These are phyloP conservation scores for Spondyliosoma cantharus DNA, from an alignment of 2,797 vertebrate species.

Conservation along the genomic window DNA sequence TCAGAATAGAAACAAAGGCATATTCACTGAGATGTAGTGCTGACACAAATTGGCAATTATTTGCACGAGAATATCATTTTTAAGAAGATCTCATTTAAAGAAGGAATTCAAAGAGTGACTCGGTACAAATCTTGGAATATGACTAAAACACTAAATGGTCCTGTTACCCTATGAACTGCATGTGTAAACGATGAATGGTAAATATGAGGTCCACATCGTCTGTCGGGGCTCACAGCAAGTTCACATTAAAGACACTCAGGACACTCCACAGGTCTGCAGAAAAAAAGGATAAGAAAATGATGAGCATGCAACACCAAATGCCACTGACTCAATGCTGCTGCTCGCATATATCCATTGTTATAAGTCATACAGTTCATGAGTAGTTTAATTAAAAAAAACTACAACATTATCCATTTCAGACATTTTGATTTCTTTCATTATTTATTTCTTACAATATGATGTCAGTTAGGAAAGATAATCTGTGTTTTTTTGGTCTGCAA, in stretches of 20 bases:
- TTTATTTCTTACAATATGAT: not conserved
- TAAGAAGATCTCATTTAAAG: not conserved
- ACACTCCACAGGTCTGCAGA: not conserved
- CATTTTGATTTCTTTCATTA: not conserved
- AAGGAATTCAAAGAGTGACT: not conserved
- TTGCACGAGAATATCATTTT: slow-evolving; percentile 2
- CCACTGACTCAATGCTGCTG: not conserved
- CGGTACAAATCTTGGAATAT: not conserved
- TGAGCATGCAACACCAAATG: not conserved
- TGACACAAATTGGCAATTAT: not conserved
- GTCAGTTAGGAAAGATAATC: not conserved
- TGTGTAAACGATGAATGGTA: not conserved
- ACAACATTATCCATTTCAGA: not conserved
- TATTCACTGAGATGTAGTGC: not conserved
- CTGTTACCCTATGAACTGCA: not conserved
- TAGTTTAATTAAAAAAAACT: not conserved
- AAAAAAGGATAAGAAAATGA: not conserved
- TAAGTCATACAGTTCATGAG: not conserved
- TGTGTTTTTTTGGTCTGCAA: not conserved
- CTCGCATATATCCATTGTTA: not conserved
- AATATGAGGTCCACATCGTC: not conserved
- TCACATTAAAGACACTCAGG: not conserved
- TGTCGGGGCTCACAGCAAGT: not conserved
- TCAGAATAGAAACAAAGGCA: slow-evolving; percentile 7
- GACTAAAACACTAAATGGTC: not conserved